Evolutionary conservation across 2,113 vertebrate genomes (phyloP), one percentile per base, ranked within the genome.

Genomic region (Cyanistes caeruleus): DNA sequence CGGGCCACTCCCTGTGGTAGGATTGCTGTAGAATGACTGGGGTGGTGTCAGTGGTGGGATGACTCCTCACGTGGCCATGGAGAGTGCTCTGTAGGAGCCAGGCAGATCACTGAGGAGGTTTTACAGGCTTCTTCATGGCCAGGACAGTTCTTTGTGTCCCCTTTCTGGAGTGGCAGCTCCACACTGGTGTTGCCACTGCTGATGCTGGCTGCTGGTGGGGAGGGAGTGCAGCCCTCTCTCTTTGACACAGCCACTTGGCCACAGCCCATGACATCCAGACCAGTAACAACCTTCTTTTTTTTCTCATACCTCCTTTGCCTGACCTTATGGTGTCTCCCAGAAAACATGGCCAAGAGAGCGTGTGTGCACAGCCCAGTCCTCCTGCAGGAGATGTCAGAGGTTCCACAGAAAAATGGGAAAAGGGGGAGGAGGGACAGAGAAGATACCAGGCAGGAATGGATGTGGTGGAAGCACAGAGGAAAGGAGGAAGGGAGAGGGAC

Each of bases 171-270:
- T 3, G 13, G 15, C 46, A 83, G 16, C 17, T 62, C 39, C 55
- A 9, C 0, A 0, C 24, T 70, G 30, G 31, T 15, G 4, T 31
- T 64, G 25, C 27, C 37, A 51, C 1, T 30, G 55, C 58, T 65
- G 53, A 9, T 58, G 30, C 2, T 44, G 24, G 9, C 33, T 64
- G 62, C 35, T 17, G 15, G 15, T 15, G 13, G 22, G 64, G 18
- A 75, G 35, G 44, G 13, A 23, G 39, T 33, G 21, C 27, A 55
- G 25, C 15, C 16, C 19, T n/a, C 31, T 9, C 25, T 79, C 12
- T 5, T 17, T 33, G 44, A 21, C 30, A 48, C 9, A 67, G 20
- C 17, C 25, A 5, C 56, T 80, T 56, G 16, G 5, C 63, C n/a
- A 27, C 55, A 11, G 1, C 37, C 74, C 37, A 3, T 35, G 20